A percentile compares a stretch with the other conserved stretches of the same genome.
Evolutionary conservation across 2,113 vertebrate genomes (phyloP).

Genomic region (Progne subis): DNA sequence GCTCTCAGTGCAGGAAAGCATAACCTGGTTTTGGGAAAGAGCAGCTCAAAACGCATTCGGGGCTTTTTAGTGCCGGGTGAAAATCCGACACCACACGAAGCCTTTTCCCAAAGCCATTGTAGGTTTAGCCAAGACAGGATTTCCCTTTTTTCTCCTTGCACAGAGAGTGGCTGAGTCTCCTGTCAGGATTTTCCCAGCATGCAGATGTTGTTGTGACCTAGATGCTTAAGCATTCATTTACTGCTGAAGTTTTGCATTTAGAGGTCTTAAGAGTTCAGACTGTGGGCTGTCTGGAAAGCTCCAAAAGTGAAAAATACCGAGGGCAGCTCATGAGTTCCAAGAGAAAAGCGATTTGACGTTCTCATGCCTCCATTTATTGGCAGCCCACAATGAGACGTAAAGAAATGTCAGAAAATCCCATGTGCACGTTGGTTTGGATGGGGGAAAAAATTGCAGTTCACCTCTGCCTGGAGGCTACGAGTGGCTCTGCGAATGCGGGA

Average conservation of each 20-base stretch:
- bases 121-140: not conserved
- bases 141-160: not conserved
- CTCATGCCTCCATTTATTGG: constrained; percentile 35
- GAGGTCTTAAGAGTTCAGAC: constrained; percentile 2
- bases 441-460: not conserved
- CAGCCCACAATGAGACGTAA: constrained; percentile 9
- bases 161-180: not conserved
- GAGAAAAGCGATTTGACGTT: not conserved
- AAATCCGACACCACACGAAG: not conserved
- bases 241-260: constrained; percentile 43
- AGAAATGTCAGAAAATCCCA: constrained; percentile 35
- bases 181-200: not conserved
- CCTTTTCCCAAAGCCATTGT: fast-evolving
- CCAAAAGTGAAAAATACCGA: not conserved
- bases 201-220: constrained; percentile 39
- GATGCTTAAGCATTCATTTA: constrained; percentile 49
- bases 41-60: not conserved
- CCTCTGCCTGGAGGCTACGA: constrained; percentile 23
- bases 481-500: constrained; percentile 41
- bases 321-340: not conserved
- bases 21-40: not conserved
- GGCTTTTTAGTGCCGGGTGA: not conserved
- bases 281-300: not conserved
- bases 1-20: not conserved
- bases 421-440: not conserved